Conservation (phyloP, 2,113 vertebrate genomes). For the Lynx canadensis region DNA sequence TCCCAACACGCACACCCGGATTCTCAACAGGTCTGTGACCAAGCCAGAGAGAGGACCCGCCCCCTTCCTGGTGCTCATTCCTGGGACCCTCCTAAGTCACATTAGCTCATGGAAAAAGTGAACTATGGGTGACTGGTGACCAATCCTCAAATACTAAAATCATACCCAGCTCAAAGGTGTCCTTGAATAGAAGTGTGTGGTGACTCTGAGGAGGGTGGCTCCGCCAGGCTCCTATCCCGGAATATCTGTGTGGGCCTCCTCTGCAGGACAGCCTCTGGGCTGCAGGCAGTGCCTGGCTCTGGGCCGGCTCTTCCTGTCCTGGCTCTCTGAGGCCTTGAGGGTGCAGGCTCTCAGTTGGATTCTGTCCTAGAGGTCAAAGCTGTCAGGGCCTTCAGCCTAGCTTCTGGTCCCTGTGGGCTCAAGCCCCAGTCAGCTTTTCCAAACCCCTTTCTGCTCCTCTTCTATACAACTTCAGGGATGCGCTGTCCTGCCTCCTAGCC, state of each 20-base stretch:
- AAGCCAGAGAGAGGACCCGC: background rate
- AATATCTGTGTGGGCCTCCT: background rate
- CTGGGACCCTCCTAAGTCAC: background rate
- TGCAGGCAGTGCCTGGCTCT: background rate
- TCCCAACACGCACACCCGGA: no score
- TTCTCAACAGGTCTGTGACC: background rate
- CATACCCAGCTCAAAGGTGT: background rate
- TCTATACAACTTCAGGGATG: background rate
- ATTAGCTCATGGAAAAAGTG: background rate
- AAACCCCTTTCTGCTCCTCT: background rate
- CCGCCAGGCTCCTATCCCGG: no score
- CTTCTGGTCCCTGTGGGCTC: background rate
- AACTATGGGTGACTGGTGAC: background rate
- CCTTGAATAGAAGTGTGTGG: background rate
- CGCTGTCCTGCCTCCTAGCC: accelerated
- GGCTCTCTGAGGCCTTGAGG: slow-evolving; percentile 17
- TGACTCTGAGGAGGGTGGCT: background rate
- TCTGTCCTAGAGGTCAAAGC: background rate
- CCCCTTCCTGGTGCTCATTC: background rate
- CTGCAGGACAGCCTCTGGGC: background rate
- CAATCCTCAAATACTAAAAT: background rate
- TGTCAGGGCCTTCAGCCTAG: background rate
- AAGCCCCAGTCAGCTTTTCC: background rate
- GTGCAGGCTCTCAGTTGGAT: background rate
- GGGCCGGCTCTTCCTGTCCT: slow-evolving; percentile 12